Evolutionary conservation across 2,113 vertebrate genomes (phyloP).

Genomic region (Smithornis capensis): DNA sequence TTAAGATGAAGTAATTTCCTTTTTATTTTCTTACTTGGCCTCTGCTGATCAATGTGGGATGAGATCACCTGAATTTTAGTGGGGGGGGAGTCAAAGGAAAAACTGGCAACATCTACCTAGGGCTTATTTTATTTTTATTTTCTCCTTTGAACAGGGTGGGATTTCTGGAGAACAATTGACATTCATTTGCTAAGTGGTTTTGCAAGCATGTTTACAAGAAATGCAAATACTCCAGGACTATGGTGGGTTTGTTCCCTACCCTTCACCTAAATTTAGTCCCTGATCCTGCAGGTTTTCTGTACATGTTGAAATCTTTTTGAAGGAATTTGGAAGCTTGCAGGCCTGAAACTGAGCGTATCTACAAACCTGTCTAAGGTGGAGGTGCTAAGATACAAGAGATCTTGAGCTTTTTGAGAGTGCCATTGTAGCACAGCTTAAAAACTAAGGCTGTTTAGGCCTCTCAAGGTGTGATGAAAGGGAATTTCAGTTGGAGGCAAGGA

Average conservation of each 20-base stretch:
- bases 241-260: background rate
- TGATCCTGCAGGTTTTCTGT: background rate
- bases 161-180: background rate
- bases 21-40: slow-evolving; percentile 2
- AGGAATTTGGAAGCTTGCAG: background rate
- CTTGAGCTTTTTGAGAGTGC: background rate
- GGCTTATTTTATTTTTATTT: background rate
- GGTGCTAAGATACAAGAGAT: background rate
- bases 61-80: slow-evolving; percentile 32
- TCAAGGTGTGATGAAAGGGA: background rate
- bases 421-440: background rate
- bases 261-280: background rate
- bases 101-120: background rate
- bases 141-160: background rate
- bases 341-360: background rate
- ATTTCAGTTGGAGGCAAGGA: background rate
- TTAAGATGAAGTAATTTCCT: slow-evolving; percentile 39
- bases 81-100: background rate
- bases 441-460: background rate
- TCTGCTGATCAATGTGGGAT: background rate
- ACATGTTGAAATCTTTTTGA: background rate
- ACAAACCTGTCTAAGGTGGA: background rate
- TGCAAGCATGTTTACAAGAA: background rate
- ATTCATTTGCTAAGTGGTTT: background rate
- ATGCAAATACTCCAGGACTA: background rate